phyloP scores from a whole-genome alignment of 2,113 vertebrate genomes.

The Siniperca chuatsi region DNA sequence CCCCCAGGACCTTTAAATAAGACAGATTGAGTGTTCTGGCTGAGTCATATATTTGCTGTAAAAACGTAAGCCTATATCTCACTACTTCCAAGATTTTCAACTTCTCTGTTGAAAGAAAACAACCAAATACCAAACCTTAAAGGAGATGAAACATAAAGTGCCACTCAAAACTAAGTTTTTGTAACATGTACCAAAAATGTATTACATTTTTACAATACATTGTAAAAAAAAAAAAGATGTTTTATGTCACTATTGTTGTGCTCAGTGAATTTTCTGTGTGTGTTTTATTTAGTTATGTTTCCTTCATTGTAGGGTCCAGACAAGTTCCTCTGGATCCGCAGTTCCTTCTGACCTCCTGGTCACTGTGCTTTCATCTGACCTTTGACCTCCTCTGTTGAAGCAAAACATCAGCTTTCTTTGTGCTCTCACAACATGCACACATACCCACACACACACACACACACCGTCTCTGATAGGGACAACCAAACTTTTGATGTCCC shows the following conservation, averaged over 20 bases:
- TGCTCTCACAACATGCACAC: conserved; percentile 28
- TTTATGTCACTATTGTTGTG: not conserved
- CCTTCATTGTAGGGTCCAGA: conserved; percentile 5
- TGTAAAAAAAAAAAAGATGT: not conserved
- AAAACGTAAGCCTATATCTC: conserved; percentile 35
- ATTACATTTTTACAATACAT: too few species aligned
- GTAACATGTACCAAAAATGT: too few species aligned
- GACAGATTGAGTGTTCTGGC: conserved; percentile 48
- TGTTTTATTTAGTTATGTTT: conserved; percentile 1
- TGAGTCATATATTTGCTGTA: conserved; percentile 36
- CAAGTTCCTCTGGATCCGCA: not conserved
- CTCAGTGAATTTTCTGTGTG: not conserved
- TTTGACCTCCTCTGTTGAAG: conserved; percentile 49
- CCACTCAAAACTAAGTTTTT: not conserved
- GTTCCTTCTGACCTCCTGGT: conserved; percentile 33
- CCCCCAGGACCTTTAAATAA: conserved; percentile 66
- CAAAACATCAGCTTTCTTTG: conserved; percentile 37
- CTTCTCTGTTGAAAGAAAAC: conserved; percentile 13
- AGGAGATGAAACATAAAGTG: not conserved
- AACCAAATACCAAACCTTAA: not conserved
- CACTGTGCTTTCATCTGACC: conserved; percentile 40
- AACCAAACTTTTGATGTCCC: conserved; percentile 65
- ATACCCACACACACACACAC: conserved; percentile 16
- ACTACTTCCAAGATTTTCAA: conserved; percentile 18
- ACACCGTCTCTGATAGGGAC: conserved; percentile 47